Evolutionary conservation across 2,797 vertebrate genomes (phyloP), one percentile per base, ranked within the genome.

Genomic region (Argya squamiceps): DNA sequence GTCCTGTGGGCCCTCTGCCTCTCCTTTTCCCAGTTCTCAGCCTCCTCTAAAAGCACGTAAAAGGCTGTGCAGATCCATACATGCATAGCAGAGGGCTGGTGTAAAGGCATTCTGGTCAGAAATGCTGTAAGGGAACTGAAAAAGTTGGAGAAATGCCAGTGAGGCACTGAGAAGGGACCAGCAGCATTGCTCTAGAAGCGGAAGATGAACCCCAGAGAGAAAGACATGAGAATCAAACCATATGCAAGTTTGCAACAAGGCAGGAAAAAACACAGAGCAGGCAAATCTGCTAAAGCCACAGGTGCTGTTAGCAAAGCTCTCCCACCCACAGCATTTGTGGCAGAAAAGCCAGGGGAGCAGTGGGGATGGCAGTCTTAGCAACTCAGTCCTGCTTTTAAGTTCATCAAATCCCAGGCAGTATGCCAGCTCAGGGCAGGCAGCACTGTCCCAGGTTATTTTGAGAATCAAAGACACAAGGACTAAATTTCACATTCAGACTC

Each of bases 391-490:
- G 14, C 24, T 22, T 69, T 74, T 9, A 5, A 15, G 15, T 17
- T 50, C 29, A 32, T 50, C 27, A 60, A 3, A 79, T 44, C 26
- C 63, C 18, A 16, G 39, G 68, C 41, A 52, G 26, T 19, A 6
- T 60, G 32, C 43, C 67, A 79, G 23, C 12, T 2, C 3, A 2
- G 53, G 2, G 2, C 0, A 9, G 2, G 14, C 87, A 44, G 41
- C n/a, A 30, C 6, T 1, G 0, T 23, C 3, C 2, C 0, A 0
- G 3, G 4, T 44, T 82, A 19, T 60, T 89, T 17, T 52, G 22
- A 12, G 20, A 68, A 27, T 6, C 20, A 13, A 14, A 5, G 11
- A 7, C 17, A 29, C 0, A 3, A 46, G 15, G 8, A 12, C 6
- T 5, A 29, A 71, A 21, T 36, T 79, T 89, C 27, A 7, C 5